Evolutionary conservation across 2,113 vertebrate genomes (phyloP).

Genomic region (Dipodomys stephensi): DNA sequence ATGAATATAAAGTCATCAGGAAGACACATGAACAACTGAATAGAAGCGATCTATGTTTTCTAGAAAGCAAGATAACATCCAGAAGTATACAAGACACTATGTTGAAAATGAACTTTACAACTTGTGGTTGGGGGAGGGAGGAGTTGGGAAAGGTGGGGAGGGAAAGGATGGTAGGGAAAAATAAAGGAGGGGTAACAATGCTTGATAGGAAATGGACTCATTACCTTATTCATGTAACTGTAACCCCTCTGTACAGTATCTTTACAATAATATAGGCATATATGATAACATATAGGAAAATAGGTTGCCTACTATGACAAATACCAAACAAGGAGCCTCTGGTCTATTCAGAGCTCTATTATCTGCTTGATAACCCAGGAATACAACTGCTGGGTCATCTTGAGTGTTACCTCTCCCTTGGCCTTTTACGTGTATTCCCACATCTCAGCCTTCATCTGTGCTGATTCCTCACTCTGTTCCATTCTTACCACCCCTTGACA

Average conservation of each 20-base stretch:
- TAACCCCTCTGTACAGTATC: no score
- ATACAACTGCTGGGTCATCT: not conserved
- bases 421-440: not conserved
- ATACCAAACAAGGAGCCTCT: not conserved
- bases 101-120: no score
- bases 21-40: constrained; percentile 26
- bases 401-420: not conserved
- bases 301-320: not conserved
- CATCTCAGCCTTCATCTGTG: not conserved
- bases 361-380: constrained; percentile 8
- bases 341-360: not conserved
- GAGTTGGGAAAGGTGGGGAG: no score
- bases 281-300: not conserved
- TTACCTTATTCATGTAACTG: no score
- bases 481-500: not conserved
- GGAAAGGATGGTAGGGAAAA: no score
- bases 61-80: not conserved
- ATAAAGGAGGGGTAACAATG: no score
- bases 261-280: not conserved
- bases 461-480: not conserved
- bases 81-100: not conserved
- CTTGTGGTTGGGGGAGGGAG: no score
- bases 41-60: not conserved
- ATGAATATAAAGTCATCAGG: not conserved
- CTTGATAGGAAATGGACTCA: no score